These are phyloP conservation scores for Ctenomys sociabilis DNA, from an alignment of 2,113 vertebrate genomes.

Conservation along the genomic window DNA sequence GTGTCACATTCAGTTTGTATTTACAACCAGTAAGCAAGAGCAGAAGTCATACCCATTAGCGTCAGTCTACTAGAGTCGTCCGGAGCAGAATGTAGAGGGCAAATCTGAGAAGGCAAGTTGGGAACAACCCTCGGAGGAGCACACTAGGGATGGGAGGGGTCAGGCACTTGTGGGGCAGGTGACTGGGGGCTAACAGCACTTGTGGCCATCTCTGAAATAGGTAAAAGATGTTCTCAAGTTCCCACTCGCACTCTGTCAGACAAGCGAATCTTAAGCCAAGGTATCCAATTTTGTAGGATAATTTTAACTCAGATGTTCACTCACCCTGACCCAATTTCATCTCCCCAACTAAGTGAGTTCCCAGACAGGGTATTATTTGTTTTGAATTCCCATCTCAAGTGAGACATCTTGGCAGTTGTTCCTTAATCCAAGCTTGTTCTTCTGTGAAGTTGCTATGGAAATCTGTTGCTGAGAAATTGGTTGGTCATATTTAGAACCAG, in stretches of 20 bases:
- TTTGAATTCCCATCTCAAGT: neutral
- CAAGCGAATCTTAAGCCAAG: neutral
- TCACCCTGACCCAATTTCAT: slow-evolving; percentile 29
- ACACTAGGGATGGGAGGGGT: rapidly evolving
- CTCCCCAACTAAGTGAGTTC: neutral
- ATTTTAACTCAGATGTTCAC: neutral
- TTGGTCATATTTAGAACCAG: slow-evolving; percentile 27
- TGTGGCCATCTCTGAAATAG: neutral
- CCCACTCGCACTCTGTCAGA: neutral
- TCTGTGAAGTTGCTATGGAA: slow-evolving; percentile 51
- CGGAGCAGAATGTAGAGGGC: neutral
- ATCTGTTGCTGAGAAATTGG: neutral
- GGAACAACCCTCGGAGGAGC: neutral
- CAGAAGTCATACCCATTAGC: neutral
- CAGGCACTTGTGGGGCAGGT: neutral
- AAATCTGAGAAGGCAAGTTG: neutral
- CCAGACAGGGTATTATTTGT: neutral
- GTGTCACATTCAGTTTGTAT: neutral
- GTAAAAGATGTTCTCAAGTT: neutral
- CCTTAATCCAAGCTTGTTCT: neutral
- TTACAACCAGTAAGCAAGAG: neutral
- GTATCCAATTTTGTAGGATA: neutral
- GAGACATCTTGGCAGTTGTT: slow-evolving; percentile 25
- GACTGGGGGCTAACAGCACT: neutral
- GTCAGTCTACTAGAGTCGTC: neutral